Evolutionary conservation across 1,140 invertebrate genomes (phyloP).

Genomic region (Galleria mellonella): DNA sequence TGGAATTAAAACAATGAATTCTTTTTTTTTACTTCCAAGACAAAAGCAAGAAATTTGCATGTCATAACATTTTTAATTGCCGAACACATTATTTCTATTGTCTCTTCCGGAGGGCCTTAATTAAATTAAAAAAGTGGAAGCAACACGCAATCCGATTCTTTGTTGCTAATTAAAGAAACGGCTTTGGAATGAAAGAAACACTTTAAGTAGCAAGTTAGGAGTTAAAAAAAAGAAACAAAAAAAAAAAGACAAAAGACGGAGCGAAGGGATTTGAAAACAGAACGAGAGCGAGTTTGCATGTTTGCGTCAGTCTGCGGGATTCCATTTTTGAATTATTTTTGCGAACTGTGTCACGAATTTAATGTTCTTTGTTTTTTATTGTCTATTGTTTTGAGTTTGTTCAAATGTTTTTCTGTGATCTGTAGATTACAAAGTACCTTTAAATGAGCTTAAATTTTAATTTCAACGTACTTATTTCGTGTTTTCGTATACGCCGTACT

Average conservation of each 20-base stretch:
- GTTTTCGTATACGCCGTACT: slow-evolving; percentile 10
- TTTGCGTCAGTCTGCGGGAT: slow-evolving; percentile 37
- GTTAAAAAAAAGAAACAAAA: slow-evolving; percentile 52
- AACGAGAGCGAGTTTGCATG: slow-evolving; percentile 46
- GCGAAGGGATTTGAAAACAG: slow-evolving; percentile 35
- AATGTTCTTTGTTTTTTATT: slow-evolving; percentile 16
- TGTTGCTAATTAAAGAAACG: slow-evolving; percentile 67
- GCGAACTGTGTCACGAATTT: slow-evolving; percentile 15
- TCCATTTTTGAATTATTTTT: slow-evolving; percentile 38
- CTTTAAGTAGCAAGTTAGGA: slow-evolving; percentile 65
- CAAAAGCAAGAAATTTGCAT: slow-evolving; percentile 47
- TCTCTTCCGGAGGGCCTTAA: slow-evolving; percentile 46
- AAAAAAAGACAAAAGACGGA: slow-evolving; percentile 23
- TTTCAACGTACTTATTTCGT: slow-evolving; percentile 2
- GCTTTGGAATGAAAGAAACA: slow-evolving; percentile 49
- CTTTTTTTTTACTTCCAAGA: slow-evolving; percentile 14
- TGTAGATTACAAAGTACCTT: neutral
- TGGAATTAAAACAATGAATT: no score
- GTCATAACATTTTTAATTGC: slow-evolving; percentile 46
- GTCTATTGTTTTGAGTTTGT: slow-evolving; percentile 5
- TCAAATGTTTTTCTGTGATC: slow-evolving; percentile 5
- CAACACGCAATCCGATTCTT: slow-evolving; percentile 63
- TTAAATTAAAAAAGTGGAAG: slow-evolving; percentile 70
- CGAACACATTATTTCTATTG: slow-evolving; percentile 61
- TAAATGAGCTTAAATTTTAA: no score